phyloP scores from a whole-genome alignment of 2,888 invertebrate species.

The Amphipyra berbera region DNA sequence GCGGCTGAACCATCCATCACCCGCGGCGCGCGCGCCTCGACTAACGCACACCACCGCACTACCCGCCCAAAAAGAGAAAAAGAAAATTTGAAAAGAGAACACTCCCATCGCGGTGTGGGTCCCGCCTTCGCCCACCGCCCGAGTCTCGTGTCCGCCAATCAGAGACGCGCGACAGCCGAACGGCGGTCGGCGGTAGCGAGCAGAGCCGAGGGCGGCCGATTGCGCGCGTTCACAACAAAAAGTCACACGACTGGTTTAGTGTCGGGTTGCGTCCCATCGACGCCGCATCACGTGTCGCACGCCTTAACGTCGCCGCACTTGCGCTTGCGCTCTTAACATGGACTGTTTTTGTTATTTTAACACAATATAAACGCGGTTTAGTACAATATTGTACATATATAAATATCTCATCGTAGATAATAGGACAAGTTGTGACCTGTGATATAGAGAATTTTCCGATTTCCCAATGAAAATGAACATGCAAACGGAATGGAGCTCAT shows the following conservation, averaged over 20 bases:
- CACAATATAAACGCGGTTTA: conserved; percentile 66
- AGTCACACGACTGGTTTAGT: conserved; percentile 89
- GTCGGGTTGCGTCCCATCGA: conserved; percentile 90
- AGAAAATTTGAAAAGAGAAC: conserved; percentile 88
- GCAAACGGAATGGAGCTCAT: conserved; percentile 87
- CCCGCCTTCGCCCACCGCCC: conserved; percentile 81
- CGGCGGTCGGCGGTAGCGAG: conserved; percentile 72
- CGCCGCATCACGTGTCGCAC: conserved; percentile 86
- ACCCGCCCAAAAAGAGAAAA: conserved; percentile 89
- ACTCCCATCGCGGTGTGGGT: conserved; percentile 80
- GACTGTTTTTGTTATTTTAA: conserved; percentile 79
- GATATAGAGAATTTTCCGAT: conserved; percentile 72
- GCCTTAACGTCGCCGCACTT: conserved; percentile 66
- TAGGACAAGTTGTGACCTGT: conserved; percentile 76
- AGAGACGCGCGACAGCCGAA: conserved; percentile 61
- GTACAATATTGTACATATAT: conserved; percentile 52
- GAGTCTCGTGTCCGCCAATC: conserved; percentile 71
- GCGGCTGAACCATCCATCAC: conserved; percentile 82
- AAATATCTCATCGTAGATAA: conserved; percentile 43
- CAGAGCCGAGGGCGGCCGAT: conserved; percentile 80
- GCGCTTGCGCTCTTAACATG: conserved; percentile 84
- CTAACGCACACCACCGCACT: conserved; percentile 86
- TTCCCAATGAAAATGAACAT: conserved; percentile 78
- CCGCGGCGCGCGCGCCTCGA: conserved; percentile 81
- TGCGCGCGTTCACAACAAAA: conserved; percentile 87